These are phyloP conservation scores for Melinopterus prodromus DNA, from an alignment of 2,888 invertebrate species.

Conservation along the genomic window DNA sequence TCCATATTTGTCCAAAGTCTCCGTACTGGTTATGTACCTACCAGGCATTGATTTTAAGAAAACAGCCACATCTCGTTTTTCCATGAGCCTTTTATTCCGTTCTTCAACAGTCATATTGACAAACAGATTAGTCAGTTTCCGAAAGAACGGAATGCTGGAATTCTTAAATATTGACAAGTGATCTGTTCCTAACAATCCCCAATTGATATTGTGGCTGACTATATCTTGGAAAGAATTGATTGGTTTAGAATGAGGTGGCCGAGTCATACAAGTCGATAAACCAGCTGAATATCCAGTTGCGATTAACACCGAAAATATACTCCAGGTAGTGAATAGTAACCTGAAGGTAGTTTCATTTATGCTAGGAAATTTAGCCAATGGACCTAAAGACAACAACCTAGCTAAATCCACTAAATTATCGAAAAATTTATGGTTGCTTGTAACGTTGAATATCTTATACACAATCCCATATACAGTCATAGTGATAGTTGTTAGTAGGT, in stretches of 20 bases:
- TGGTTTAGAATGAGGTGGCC: slow-evolving; percentile 32
- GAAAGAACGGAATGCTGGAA: slow-evolving; percentile 33
- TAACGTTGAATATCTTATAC: background rate
- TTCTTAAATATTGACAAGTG: slow-evolving; percentile 37
- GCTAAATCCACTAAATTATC: background rate
- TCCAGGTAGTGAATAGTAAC: slow-evolving; percentile 24
- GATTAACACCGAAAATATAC: slow-evolving; percentile 30
- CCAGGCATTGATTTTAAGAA: slow-evolving; percentile 36
- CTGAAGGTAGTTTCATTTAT: slow-evolving; percentile 12
- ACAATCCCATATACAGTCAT: background rate
- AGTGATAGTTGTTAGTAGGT: background rate
- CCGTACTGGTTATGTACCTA: slow-evolving; percentile 37
- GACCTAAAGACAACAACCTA: slow-evolving; percentile 15
- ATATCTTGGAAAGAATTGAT: slow-evolving; percentile 41
- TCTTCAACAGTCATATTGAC: background rate
- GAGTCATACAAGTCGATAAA: slow-evolving; percentile 34
- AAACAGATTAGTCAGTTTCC: slow-evolving; percentile 34
- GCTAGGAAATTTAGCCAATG: background rate
- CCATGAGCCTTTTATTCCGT: slow-evolving; percentile 29
- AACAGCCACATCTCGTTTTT: slow-evolving; percentile 34
- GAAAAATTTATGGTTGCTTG: background rate
- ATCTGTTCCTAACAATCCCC: slow-evolving; percentile 39
- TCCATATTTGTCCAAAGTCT: slow-evolving; percentile 42
- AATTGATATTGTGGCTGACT: slow-evolving; percentile 41
- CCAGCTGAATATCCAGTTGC: slow-evolving; percentile 36